Evolutionary conservation across 2,888 invertebrate genomes (phyloP).

Genomic region (Pimpla rufipes): DNA sequence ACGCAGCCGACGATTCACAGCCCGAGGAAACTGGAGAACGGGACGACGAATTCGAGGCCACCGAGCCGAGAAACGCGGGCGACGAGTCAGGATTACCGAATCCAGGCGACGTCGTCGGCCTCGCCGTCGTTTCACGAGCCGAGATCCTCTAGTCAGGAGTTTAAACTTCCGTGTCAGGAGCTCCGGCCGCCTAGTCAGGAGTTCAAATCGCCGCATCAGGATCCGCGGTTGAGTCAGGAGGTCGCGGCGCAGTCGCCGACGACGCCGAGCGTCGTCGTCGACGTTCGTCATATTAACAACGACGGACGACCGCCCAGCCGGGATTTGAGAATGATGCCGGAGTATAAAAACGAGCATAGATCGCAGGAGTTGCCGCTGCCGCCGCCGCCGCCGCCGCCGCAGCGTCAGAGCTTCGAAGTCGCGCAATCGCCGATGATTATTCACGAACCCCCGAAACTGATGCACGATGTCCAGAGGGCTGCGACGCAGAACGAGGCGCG

Average conservation of each 20-base stretch:
- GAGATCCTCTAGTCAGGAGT: constrained; percentile 71
- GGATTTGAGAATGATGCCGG: constrained; percentile 72
- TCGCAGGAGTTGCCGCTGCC: constrained; percentile 26
- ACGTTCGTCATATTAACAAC: constrained; percentile 27
- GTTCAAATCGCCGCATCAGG: constrained; percentile 73
- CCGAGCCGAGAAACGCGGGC: constrained; percentile 71
- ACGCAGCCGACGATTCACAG: constrained; percentile 44
- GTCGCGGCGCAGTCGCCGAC: background rate
- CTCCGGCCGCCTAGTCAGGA: constrained; percentile 76
- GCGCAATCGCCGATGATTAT: constrained; percentile 70
- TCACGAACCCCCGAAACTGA: constrained; percentile 73
- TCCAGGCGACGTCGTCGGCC: constrained; percentile 25
- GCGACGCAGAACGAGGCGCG: constrained; percentile 68
- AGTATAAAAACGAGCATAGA: constrained; percentile 68
- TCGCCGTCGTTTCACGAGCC: constrained; percentile 46
- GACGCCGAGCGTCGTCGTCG: constrained; percentile 9
- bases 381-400: no score
- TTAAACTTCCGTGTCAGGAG: constrained; percentile 73
- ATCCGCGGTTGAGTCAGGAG: constrained; percentile 70
- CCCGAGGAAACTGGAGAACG: constrained; percentile 72
- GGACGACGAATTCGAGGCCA: constrained; percentile 73
- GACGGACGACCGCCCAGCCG: constrained; percentile 71
- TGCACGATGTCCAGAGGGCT: constrained; percentile 69
- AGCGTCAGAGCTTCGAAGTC: constrained; percentile 72
- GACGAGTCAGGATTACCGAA: constrained; percentile 70